Evolutionary conservation across 2,113 vertebrate species (phyloP), one percentile per base, ranked within the genome.

Genomic region (Sciurus niger): DNA sequence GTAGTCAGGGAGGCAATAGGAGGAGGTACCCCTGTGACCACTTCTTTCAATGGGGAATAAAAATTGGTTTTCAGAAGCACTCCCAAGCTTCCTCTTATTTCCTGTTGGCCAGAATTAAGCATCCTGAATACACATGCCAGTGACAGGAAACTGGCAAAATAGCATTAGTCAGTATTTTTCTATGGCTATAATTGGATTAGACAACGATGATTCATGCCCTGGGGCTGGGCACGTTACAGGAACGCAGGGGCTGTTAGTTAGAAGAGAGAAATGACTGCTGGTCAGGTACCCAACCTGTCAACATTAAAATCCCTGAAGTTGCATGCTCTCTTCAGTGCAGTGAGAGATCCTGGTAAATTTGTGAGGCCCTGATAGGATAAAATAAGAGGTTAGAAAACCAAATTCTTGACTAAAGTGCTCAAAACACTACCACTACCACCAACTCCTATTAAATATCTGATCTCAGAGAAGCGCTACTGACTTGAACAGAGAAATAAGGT

Each of bases 311-410:
- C 5, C 28, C 8, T 16, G 70, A 55, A 72, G 16, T 18, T 63
- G 0, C 40, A 0, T 67, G 28, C 67, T 46, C 20, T 84, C 67
- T 89, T 32, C 37, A 91, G 30, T 22, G 30, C 25, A 55, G 25
- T 43, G 17, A 89, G 6, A 48, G 12, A 46, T 79, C 18, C 74
- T 77, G 53, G 40, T 34, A 90, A 83, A 24, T 46, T 48, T 34
- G 2, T 82, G 63, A 78, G 53, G 14, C 22, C 28, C 55, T 95
- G 11, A 11, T 90, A 37, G 84, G 74, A 65, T 34, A 79, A 84
- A 40, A 60, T 6, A 25, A 28, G 65, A 95, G 16, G 25, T 90
- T 53, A 77, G 58, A 87, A 96, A 92, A 80, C 30, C 58, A 77
- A 63, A 28, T 48, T 14, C 10, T n/a, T 84, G 34, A 92, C 70